A percentile compares a stretch with the other conserved stretches of the same genome.
phyloP scores from a whole-genome alignment of 2,888 invertebrate genomes.

The Cryptophagus acutangulus region DNA sequence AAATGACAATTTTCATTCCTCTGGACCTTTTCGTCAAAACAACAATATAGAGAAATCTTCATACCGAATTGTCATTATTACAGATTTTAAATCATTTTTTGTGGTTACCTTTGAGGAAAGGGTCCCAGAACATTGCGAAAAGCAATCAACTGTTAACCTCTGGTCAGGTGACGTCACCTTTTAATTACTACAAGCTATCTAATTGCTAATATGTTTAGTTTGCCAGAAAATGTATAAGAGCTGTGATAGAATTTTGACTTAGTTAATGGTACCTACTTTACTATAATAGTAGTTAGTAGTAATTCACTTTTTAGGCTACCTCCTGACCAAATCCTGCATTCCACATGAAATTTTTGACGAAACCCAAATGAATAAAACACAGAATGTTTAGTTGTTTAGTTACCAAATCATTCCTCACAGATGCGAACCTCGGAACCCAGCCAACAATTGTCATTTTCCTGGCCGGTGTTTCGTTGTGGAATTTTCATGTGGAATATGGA shows the following conservation, averaged over 20 bases:
- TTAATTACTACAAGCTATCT: constrained; percentile 10
- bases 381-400: too few relatives aligned
- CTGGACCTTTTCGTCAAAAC: too few relatives aligned
- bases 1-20: too few relatives aligned
- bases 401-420: too few relatives aligned
- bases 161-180: constrained; percentile 25
- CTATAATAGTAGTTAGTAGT: constrained; percentile 28
- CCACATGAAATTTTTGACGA: constrained; percentile 9
- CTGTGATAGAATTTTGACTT: constrained; percentile 47
- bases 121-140: constrained; percentile 20
- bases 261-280: constrained; percentile 31
- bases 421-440: too few relatives aligned
- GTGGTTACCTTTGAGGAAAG: constrained; percentile 16
- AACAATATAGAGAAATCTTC: too few relatives aligned
- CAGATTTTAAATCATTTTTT: too few relatives aligned
- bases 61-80: too few relatives aligned
- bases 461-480: too few relatives aligned
- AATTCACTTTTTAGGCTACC: constrained; percentile 17
- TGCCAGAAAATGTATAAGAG: constrained; percentile 45
- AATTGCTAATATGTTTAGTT: constrained; percentile 27
- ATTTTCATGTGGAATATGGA: not conserved
- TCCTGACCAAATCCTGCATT: constrained; percentile 22
- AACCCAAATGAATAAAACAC: too few relatives aligned
- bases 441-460: too few relatives aligned
- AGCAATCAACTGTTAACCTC: constrained; percentile 26